These are phyloP conservation scores for Liopterus haemorrhoidalis DNA, from an alignment of 2,888 invertebrate species.

Conservation along the genomic window DNA sequence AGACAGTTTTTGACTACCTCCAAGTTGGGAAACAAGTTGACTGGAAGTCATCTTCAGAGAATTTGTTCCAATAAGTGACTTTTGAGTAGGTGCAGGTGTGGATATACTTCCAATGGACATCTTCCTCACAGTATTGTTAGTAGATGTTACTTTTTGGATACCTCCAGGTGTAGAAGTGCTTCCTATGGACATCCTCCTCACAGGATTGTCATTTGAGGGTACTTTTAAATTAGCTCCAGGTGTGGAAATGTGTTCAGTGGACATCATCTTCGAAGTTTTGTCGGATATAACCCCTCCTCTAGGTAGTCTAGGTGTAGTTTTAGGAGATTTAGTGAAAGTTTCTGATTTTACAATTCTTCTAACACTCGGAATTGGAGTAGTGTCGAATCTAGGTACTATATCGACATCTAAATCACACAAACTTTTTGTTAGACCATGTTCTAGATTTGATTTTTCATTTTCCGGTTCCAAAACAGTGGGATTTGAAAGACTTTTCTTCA, in stretches of 20 bases:
- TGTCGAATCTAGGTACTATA: too few relatives aligned
- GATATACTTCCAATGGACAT: too few relatives aligned
- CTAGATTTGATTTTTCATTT: too few relatives aligned
- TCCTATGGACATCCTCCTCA: conserved; percentile 2
- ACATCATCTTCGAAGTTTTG: conserved; percentile 13
- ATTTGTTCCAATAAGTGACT: too few relatives aligned
- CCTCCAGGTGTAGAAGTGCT: background rate
- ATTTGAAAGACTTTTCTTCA: conserved; percentile 55
- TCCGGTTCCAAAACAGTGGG: conserved; percentile 43
- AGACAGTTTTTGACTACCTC: background rate
- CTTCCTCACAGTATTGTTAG: background rate
- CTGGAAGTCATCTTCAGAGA: conserved; percentile 1
- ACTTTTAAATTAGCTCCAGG: too few relatives aligned
- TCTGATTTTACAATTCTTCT: conserved; percentile 2
- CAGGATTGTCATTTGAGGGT: background rate
- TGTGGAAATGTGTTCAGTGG: too few relatives aligned
- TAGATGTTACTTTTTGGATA: background rate
- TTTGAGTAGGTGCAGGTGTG: too few relatives aligned
- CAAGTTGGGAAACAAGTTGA: background rate
- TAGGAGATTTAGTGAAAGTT: conserved; percentile 6
- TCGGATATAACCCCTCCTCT: too few relatives aligned
- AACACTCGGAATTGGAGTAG: too few relatives aligned
- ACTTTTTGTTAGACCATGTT: conserved; percentile 51
- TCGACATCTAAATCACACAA: conserved; percentile 55
- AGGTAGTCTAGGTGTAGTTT: conserved; percentile 1